Percentiles rank a stretch among this genome's conserved stretches.
Evolutionary conservation across 1,140 invertebrate species (phyloP).

Genomic region (Microplitis mediator): DNA sequence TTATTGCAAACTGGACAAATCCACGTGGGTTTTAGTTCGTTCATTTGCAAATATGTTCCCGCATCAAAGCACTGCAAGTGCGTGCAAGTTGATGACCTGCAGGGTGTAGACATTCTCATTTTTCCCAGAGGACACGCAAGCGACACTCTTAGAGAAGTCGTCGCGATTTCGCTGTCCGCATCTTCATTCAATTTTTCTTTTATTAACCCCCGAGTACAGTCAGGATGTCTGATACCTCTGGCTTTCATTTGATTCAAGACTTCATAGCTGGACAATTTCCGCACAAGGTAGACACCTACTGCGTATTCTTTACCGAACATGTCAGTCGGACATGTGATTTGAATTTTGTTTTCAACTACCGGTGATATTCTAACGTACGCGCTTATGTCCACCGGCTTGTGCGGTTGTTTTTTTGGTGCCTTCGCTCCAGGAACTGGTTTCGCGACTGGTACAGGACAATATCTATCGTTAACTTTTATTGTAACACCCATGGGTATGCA

Average conservation of each 20-base stretch:
- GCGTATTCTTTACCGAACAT: conserved; percentile 80
- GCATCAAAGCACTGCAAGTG: conserved; percentile 99
- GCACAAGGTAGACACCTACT: conserved; percentile 85
- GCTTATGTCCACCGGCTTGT: conserved; percentile 94
- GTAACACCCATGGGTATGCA: conserved; percentile 91
- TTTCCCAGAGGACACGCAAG: conserved; percentile 92
- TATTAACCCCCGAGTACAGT: conserved; percentile 88
- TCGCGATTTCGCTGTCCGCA: conserved; percentile 93
- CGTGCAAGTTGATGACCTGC: conserved; percentile 85
- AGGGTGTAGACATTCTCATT: conserved; percentile 92
- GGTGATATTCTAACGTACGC: conserved; percentile 88
- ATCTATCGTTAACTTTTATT: conserved; percentile 93
- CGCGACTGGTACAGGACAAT: conserved; percentile 91
- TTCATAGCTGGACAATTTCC: conserved; percentile 82
- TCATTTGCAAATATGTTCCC: conserved; percentile 94
- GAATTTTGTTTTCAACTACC: conserved; percentile 81
- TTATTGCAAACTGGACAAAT: conserved; percentile 97
- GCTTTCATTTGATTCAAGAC: conserved; percentile 82
- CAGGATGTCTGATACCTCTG: conserved; percentile 84
- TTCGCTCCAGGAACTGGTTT: conserved; percentile 87
- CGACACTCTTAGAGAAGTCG: conserved; percentile 89
- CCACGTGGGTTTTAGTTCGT: conserved; percentile 98
- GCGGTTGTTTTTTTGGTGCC: conserved; percentile 89
- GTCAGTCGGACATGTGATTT: conserved; percentile 88
- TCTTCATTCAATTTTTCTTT: conserved; percentile 94